These are phyloP conservation scores for Choloepus hoffmanni DNA, from an alignment of 2,113 vertebrate genomes.

Conservation along the genomic window DNA sequence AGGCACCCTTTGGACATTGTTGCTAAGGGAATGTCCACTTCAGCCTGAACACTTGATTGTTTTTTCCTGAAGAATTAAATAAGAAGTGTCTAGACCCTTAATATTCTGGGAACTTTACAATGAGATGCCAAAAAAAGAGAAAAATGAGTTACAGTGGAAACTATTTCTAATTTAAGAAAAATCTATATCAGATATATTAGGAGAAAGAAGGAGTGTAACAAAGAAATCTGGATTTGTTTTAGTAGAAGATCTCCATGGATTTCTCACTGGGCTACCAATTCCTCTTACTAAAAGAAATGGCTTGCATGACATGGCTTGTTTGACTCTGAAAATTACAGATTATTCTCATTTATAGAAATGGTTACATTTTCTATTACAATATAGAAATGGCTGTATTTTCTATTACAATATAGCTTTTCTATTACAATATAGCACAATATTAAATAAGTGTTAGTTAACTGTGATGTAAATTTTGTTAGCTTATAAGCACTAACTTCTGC, in stretches of 20 bases:
- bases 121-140: neutral
- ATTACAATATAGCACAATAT: neutral
- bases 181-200: neutral
- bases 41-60: neutral
- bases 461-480: neutral
- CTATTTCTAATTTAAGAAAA: neutral
- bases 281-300: neutral
- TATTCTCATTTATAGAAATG: neutral
- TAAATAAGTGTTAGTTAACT: neutral
- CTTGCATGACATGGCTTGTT: neutral
- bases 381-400: neutral
- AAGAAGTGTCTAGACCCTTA: neutral
- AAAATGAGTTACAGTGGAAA: neutral
- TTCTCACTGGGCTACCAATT: neutral
- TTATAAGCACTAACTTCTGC: neutral
- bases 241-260: neutral
- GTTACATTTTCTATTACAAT: neutral
- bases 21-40: neutral
- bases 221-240: neutral
- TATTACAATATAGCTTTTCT: neutral
- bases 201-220: neutral
- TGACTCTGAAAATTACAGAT: neutral
- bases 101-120: neutral
- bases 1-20: neutral
- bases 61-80: neutral